A percentile compares a stretch with the other conserved stretches of the same genome.
Evolutionary conservation across 2,888 invertebrate genomes (phyloP).

Genomic region (Chalcis sispes): DNA sequence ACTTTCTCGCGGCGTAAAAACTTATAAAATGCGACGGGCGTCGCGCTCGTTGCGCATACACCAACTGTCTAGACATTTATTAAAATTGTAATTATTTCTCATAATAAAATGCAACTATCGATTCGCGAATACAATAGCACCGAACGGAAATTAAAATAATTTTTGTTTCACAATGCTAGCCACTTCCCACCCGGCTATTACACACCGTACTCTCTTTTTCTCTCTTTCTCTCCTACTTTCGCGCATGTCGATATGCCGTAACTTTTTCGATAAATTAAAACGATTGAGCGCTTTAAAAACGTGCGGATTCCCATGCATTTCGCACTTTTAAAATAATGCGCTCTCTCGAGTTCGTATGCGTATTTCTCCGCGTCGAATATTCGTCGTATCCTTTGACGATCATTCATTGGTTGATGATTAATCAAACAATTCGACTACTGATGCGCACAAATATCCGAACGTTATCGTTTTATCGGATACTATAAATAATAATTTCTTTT

Average conservation of each 20-base stretch:
- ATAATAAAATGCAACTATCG: conserved; percentile 33
- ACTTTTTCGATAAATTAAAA: conserved; percentile 39
- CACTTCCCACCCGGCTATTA: background rate
- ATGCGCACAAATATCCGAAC: too few species aligned
- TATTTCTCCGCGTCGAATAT: background rate
- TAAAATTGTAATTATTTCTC: conserved; percentile 41
- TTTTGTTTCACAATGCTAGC: conserved; percentile 32
- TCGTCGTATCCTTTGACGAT: background rate
- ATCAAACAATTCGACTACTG: too few species aligned
- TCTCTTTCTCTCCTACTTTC: background rate
- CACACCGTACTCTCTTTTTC: background rate
- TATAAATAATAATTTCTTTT: background rate
- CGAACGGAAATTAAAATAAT: conserved; percentile 49
- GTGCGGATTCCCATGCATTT: background rate
- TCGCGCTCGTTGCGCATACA: too few species aligned
- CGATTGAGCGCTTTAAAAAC: conserved; percentile 1
- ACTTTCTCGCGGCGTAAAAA: too few species aligned
- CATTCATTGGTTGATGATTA: conserved; percentile 12
- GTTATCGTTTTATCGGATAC: background rate
- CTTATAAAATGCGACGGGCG: too few species aligned
- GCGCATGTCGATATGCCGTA: conserved; percentile 22
- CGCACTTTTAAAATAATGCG: background rate
- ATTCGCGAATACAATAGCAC: background rate
- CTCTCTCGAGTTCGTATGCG: background rate
- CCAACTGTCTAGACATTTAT: conserved; percentile 34